A percentile compares a stretch with the other conserved stretches of the same genome.
Conservation (phyloP, 2,113 vertebrate species). For the Ictidomys tridecemlineatus region DNA sequence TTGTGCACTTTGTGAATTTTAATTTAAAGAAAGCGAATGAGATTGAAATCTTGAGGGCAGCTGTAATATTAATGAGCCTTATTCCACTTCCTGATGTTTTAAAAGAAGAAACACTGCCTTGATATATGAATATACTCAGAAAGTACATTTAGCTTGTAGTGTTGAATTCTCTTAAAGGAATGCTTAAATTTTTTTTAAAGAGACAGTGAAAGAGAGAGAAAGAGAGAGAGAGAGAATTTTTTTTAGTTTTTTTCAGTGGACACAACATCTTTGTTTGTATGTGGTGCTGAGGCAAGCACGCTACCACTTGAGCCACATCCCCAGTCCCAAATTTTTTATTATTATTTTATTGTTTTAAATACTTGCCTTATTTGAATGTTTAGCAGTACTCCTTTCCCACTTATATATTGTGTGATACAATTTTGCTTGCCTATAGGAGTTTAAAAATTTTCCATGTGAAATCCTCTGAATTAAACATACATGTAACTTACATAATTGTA, state of each 20-base stretch:
- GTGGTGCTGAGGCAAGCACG: too few relatives aligned
- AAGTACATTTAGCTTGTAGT: constrained; percentile 92
- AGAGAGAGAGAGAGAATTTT: too few relatives aligned
- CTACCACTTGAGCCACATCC: too few relatives aligned
- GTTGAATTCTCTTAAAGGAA: constrained; percentile 88
- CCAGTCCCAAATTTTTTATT: constrained; percentile 82
- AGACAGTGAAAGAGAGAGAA: too few relatives aligned
- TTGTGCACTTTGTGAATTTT: constrained; percentile 93
- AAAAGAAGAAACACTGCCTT: constrained; percentile 85
- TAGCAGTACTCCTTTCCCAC: constrained; percentile 89
- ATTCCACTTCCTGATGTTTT: constrained; percentile 84
- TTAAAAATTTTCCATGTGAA: constrained; percentile 94
- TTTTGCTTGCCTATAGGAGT: constrained; percentile 97
- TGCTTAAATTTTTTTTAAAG: constrained; percentile 85
- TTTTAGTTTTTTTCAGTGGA: too few relatives aligned
- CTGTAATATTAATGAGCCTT: constrained; percentile 91
- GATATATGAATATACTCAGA: constrained; percentile 79
- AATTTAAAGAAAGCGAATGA: constrained; percentile 89
- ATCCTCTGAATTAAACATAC: constrained; percentile 92
- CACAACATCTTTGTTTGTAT: too few relatives aligned
- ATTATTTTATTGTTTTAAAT: constrained; percentile 90
- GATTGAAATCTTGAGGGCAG: constrained; percentile 91
- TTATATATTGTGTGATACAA: constrained; percentile 98
- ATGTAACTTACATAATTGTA: constrained; percentile 99
- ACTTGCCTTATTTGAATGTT: constrained; percentile 93